phyloP scores from a whole-genome alignment of 2,888 invertebrate species.

The Azorinus chamasolen region DNA sequence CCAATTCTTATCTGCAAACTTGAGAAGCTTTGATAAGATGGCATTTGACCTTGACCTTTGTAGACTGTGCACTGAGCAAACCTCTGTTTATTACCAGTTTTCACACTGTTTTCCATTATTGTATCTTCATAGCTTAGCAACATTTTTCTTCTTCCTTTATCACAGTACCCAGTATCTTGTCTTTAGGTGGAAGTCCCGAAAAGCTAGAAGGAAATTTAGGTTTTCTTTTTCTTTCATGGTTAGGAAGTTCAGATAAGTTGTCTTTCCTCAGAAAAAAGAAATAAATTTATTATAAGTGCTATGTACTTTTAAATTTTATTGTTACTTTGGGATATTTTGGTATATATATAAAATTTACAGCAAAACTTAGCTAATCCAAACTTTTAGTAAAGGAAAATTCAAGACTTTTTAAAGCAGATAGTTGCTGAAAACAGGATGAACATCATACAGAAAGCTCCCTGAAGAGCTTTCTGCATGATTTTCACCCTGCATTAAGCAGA shows the following conservation, averaged over 20 bases:
- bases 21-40: background rate
- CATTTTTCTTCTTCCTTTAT: slow-evolving; percentile 1
- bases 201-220: slow-evolving; percentile 73
- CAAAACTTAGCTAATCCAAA: too few relatives aligned
- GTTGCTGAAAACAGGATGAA: too few relatives aligned
- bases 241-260: slow-evolving; percentile 68
- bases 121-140: slow-evolving; percentile 30
- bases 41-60: slow-evolving; percentile 47
- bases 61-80: slow-evolving; percentile 42
- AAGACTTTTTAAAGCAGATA: too few relatives aligned
- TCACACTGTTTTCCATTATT: slow-evolving; percentile 38
- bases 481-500: too few relatives aligned
- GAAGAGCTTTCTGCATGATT: too few relatives aligned
- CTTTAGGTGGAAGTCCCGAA: slow-evolving; percentile 74
- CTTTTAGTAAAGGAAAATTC: too few relatives aligned
- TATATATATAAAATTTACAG: too few relatives aligned
- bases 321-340: too few relatives aligned
- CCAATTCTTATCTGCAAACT: background rate
- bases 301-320: too few relatives aligned
- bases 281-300: too few relatives aligned
- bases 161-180: slow-evolving; percentile 54
- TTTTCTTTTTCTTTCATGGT: slow-evolving; percentile 59
- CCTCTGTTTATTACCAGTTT: slow-evolving; percentile 53
- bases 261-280: too few relatives aligned
- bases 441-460: too few relatives aligned